These are phyloP conservation scores for Chaetophractus vellerosus DNA, from an alignment of 2,797 vertebrate genomes.

Conservation along the genomic window DNA sequence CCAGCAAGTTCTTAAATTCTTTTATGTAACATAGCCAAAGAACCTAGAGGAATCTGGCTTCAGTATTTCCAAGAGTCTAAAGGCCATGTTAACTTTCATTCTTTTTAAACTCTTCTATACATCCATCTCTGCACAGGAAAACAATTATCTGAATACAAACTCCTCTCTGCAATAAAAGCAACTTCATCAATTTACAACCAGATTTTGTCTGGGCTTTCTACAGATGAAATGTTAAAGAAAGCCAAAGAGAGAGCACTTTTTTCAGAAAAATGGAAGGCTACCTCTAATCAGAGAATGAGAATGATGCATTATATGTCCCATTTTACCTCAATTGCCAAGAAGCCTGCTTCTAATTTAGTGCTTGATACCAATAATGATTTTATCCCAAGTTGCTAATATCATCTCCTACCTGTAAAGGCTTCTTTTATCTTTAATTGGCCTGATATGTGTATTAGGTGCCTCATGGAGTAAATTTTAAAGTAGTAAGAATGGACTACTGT, in stretches of 20 bases:
- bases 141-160: constrained; percentile 3
- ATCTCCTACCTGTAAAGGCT: neutral
- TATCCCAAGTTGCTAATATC: constrained; percentile 39
- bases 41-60: too few species aligned
- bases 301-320: neutral
- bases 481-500: neutral
- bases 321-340: neutral
- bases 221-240: neutral
- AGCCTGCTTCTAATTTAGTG: constrained; percentile 38
- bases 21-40: too few species aligned
- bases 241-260: neutral
- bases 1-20: too few species aligned
- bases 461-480: neutral
- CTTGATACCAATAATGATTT: constrained; percentile 18
- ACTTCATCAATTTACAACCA: constrained; percentile 27
- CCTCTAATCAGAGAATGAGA: constrained; percentile 8
- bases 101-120: neutral
- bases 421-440: constrained; percentile 29
- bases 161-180: constrained; percentile 4
- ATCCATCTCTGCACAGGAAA: neutral
- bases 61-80: neutral
- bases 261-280: constrained; percentile 5
- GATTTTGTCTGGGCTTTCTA: constrained; percentile 26
- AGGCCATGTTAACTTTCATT: neutral
- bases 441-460: neutral